A percentile compares a stretch with the other conserved stretches of the same genome.
Evolutionary conservation across 2,797 vertebrate genomes (phyloP).

Genomic region (Vireo griseus): DNA sequence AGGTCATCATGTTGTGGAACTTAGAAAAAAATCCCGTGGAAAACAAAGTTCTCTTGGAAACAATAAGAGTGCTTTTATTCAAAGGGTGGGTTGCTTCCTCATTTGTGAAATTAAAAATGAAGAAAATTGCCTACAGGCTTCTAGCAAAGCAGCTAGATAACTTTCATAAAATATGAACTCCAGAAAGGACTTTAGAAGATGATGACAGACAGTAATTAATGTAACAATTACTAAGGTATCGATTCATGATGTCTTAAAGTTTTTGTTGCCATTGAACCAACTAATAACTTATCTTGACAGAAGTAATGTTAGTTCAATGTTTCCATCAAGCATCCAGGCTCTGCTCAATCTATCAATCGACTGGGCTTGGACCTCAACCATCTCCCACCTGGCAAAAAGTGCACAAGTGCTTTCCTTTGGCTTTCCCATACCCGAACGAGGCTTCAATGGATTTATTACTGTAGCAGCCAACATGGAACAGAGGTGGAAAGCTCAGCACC

Average conservation of each 20-base stretch:
- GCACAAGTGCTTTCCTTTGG: background rate
- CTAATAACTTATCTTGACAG: conserved; percentile 48
- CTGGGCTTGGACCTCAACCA: background rate
- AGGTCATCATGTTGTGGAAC: background rate
- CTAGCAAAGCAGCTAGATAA: conserved; percentile 19
- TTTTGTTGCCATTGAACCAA: conserved; percentile 53
- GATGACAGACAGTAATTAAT: conserved; percentile 68
- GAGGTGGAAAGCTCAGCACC: background rate
- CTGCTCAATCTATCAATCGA: background rate
- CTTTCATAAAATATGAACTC: conserved; percentile 27
- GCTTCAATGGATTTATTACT: background rate
- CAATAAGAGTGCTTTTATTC: background rate
- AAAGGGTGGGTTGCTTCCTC: background rate
- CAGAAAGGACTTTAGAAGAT: conserved; percentile 47
- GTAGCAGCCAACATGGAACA: background rate
- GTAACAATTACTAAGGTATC: conserved; percentile 64
- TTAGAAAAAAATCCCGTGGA: background rate
- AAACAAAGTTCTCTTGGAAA: background rate
- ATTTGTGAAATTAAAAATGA: background rate
- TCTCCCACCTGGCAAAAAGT: background rate
- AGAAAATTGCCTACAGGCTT: background rate
- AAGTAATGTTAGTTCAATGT: conserved; percentile 24
- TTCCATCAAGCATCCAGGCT: conserved; percentile 7
- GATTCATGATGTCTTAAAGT: conserved; percentile 54
- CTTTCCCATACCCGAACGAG: fast-evolving